Base-by-base conservation (phyloP, 2,888 invertebrate species). In the Drosophila dives region DNA sequence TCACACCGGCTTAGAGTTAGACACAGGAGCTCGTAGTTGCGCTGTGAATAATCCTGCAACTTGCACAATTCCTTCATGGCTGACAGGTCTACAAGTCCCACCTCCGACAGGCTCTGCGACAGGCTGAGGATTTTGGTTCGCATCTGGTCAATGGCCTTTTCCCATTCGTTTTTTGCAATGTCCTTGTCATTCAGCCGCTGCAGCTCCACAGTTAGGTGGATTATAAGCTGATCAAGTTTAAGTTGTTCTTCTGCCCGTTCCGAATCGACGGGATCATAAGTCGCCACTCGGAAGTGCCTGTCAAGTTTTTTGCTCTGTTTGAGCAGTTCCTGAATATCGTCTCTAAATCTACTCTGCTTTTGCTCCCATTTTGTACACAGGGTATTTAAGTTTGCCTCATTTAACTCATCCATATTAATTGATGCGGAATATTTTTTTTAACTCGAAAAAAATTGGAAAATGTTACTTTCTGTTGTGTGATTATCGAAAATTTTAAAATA, bases 1-100 rank as follows among this genome's bases (percentile, higher is more conserved):
- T 97, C 96, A 85, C 97, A 97, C 4, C 96, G 94, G 45, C 95
- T 94, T 32, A 97, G 94, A 93, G 98, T 97, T 15, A 94, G 93
- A 72, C 95, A 94, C 23, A 91, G 80, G n/a, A 81, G 65, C 48
- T 92, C 89, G 54, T 89, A 91, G 1, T 87, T 89, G 0, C 73
- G 74, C 66, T 92, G 91, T 3, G 86, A 84, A 51, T 86, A 91
- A 3, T 89, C 86, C 6, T 75, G 82, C 10, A 20, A 1, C 38
- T 86, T 83, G 6, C 87, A 72, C 0, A 76, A 29, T 5, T 68
- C 33, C 0, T 59, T 23, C 20, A 76, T 64, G 15, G 45, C 34
- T n/a, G 17, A 1, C n/a, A 34, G 50, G 15, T 76, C 64, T 20
- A 60, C 6, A 0, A 72, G 48, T 0, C 53, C 94, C 34, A 95